Evolutionary conservation across 2,888 invertebrate species (phyloP).

Genomic region (Ectemnius lituratus): DNA sequence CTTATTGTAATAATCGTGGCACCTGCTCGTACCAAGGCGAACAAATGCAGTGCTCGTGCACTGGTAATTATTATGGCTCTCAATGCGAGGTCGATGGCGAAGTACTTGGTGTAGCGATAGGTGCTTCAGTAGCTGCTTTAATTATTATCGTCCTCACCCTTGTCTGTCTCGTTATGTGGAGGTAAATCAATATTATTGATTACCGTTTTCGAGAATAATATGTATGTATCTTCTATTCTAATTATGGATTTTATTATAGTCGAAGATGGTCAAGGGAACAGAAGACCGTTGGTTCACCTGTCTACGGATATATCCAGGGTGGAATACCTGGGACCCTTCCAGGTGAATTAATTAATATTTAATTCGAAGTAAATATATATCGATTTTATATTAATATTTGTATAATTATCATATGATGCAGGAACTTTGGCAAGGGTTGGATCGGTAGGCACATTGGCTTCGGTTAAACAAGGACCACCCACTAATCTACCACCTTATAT

Average conservation of each 20-base stretch:
- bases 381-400: too few relatives aligned
- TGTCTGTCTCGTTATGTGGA: slow-evolving; percentile 94
- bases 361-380: too few relatives aligned
- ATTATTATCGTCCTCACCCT: slow-evolving; percentile 92
- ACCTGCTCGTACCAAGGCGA: slow-evolving; percentile 90
- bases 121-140: slow-evolving; percentile 92
- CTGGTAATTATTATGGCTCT: slow-evolving; percentile 92
- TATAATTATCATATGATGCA: not conserved
- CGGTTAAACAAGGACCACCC: slow-evolving; percentile 75
- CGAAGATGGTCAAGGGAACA: slow-evolving; percentile 94
- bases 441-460: slow-evolving; percentile 74
- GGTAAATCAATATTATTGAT: slow-evolving; percentile 78
- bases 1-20: slow-evolving; percentile 91
- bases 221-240: not conserved
- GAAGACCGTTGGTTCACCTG: slow-evolving; percentile 89
- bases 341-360: slow-evolving; percentile 48
- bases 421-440: slow-evolving; percentile 72
- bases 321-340: slow-evolving; percentile 76
- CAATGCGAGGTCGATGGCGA: slow-evolving; percentile 95
- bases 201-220: not conserved
- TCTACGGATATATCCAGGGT: slow-evolving; percentile 90
- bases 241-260: slow-evolving; percentile 77
- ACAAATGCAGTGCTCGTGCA: slow-evolving; percentile 87
- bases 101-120: slow-evolving; percentile 93
- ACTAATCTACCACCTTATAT: slow-evolving; percentile 82